Conservation (phyloP, 30 jellyfish, hydroid and myxozoan genomes). For the Aurelia coerulea region DNA sequence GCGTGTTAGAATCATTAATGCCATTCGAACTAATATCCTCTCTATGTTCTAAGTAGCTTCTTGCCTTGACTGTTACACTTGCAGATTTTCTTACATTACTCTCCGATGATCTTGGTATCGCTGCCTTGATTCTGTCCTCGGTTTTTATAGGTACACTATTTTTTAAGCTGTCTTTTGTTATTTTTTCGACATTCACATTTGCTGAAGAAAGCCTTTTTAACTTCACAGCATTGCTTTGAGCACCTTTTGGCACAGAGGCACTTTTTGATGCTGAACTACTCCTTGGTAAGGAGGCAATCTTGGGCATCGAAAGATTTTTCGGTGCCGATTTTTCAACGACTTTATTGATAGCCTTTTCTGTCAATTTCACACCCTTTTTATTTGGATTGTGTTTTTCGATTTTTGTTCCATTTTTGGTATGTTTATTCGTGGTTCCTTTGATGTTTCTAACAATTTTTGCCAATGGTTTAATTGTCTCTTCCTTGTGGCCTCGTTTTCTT, state of each 20-base stretch:
- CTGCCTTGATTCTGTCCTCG: not conserved
- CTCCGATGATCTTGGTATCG: too few relatives aligned
- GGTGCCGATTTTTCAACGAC: not conserved
- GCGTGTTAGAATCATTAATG: not conserved
- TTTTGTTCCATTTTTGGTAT: not conserved
- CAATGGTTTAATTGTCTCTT: slow-evolving; percentile 14
- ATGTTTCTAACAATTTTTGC: not conserved
- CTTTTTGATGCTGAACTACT: not conserved
- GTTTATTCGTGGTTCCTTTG: not conserved
- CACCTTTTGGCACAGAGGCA: not conserved
- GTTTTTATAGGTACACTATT: not conserved
- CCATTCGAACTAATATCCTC: too few relatives aligned
- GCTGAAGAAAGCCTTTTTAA: not conserved
- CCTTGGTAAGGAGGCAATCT: too few relatives aligned
- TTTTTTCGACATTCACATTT: not conserved
- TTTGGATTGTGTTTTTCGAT: not conserved
- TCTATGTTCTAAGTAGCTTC: too few relatives aligned
- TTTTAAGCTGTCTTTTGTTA: not conserved
- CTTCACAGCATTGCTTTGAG: not conserved
- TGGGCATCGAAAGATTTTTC: not conserved
- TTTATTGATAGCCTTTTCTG: not conserved
- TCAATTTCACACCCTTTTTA: not conserved
- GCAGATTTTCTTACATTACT: too few relatives aligned
- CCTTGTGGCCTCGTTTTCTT: not conserved
- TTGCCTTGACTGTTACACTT: too few relatives aligned